Percentiles rank a stretch among this genome's conserved stretches.
Evolutionary conservation across 92 coral and sea anemone species (phyloP).

Genomic region (Plumapathes pennacea): DNA sequence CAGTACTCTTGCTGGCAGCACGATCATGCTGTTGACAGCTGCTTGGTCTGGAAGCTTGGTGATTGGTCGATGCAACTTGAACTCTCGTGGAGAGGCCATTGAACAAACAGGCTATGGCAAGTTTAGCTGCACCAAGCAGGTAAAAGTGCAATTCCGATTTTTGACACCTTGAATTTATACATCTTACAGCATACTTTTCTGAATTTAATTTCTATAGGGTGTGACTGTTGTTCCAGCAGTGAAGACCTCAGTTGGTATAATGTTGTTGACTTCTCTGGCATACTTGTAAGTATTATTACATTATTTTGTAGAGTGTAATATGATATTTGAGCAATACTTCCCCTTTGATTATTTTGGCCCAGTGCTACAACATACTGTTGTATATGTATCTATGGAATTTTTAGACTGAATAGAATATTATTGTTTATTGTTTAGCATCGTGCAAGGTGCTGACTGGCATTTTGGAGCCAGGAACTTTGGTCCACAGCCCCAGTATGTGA

Average conservation of each 20-base stretch:
- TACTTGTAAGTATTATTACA: constrained; percentile 97
- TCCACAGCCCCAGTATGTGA: constrained; percentile 77
- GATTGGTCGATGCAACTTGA: constrained; percentile 88
- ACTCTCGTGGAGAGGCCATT: constrained; percentile 83
- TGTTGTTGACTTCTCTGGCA: constrained; percentile 76
- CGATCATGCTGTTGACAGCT: constrained; percentile 91
- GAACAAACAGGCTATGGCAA: constrained; percentile 87
- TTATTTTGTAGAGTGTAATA: no score
- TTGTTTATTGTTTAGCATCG: constrained; percentile 70
- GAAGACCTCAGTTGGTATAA: constrained; percentile 78
- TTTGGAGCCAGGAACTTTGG: constrained; percentile 82
- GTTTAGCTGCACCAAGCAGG: constrained; percentile 77
- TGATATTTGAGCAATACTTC: no score
- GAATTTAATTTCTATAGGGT: constrained; percentile 47
- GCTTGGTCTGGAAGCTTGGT: constrained; percentile 98
- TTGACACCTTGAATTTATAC: no score
- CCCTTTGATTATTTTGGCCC: background rate
- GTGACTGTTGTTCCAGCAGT: constrained; percentile 88
- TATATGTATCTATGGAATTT: no score
- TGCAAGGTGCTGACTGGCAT: constrained; percentile 98
- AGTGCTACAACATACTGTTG: constrained; percentile 1
- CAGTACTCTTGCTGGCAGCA: constrained; percentile 96
- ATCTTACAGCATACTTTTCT: no score
- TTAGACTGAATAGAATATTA: no score
- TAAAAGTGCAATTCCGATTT: constrained; percentile 9